Evolutionary conservation across 2,888 invertebrate genomes (phyloP).

Genomic region (Lasioglossum leucozonium): DNA sequence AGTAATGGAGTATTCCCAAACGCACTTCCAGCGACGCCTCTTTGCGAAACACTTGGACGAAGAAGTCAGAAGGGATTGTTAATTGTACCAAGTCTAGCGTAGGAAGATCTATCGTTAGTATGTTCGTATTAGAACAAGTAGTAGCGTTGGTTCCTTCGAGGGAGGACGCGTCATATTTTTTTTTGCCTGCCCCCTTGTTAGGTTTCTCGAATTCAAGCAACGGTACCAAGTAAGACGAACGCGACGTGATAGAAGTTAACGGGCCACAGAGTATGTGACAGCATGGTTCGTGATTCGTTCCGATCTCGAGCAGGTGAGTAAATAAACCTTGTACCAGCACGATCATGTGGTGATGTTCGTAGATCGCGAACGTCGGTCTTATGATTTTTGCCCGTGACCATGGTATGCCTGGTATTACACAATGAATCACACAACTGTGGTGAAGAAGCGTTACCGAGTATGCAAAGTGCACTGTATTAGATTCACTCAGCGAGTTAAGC

Average conservation of each 20-base stretch:
- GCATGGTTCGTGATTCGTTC: conserved; percentile 92
- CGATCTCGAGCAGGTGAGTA: conserved; percentile 94
- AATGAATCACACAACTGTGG: conserved; percentile 93
- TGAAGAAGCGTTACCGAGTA: conserved; percentile 93
- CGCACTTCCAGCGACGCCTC: conserved; percentile 89
- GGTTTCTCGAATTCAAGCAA: conserved; percentile 85
- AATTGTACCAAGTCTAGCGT: conserved; percentile 91
- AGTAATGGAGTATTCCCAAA: conserved; percentile 92
- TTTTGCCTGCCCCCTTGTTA: conserved; percentile 81
- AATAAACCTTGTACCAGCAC: conserved; percentile 94
- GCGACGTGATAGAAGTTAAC: conserved; percentile 86
- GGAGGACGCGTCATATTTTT: conserved; percentile 46
- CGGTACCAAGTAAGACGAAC: conserved; percentile 89
- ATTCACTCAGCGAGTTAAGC: conserved; percentile 84
- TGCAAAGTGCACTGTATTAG: conserved; percentile 91
- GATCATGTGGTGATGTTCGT: conserved; percentile 91
- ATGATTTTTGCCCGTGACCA: conserved; percentile 92
- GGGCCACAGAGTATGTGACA: conserved; percentile 90
- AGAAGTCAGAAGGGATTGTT: conserved; percentile 88
- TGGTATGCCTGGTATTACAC: conserved; percentile 92
- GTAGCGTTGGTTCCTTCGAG: conserved; percentile 41
- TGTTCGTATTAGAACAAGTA: conserved; percentile 51
- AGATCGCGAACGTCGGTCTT: conserved; percentile 91
- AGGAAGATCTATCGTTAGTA: conserved; percentile 87
- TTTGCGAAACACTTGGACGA: conserved; percentile 89